Evolutionary conservation across 2,888 invertebrate species (phyloP).

Genomic region (Ectemnius continuus): DNA sequence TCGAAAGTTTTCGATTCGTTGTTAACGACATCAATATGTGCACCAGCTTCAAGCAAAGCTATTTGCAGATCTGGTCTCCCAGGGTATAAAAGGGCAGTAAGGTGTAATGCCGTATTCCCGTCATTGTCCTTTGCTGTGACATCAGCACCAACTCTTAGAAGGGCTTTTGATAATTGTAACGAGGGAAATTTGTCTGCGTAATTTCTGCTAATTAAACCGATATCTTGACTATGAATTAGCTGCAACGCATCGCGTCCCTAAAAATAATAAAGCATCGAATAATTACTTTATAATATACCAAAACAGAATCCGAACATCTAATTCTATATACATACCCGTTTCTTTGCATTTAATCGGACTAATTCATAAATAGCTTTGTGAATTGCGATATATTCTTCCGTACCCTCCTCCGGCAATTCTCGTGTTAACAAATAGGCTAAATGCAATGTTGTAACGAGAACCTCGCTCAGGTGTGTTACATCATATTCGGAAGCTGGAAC

Average conservation of each 20-base stretch:
- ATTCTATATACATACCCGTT: slow-evolving; percentile 57
- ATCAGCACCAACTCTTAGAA: slow-evolving; percentile 90
- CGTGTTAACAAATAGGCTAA: slow-evolving; percentile 88
- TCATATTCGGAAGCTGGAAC: slow-evolving; percentile 85
- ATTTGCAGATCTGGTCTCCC: slow-evolving; percentile 82
- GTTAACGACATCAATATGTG: slow-evolving; percentile 91
- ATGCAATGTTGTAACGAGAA: slow-evolving; percentile 91
- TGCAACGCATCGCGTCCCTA: slow-evolving; percentile 87
- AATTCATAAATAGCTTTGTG: slow-evolving; percentile 88
- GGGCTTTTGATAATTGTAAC: slow-evolving; percentile 84
- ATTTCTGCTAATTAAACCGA: slow-evolving; percentile 84
- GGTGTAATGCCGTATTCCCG: slow-evolving; percentile 93
- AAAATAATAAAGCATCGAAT: slow-evolving; percentile 60
- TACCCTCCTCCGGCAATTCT: slow-evolving; percentile 79
- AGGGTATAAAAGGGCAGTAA: slow-evolving; percentile 87
- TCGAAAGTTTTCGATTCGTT: slow-evolving; percentile 87
- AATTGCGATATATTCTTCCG: slow-evolving; percentile 81
- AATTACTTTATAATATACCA: not conserved
- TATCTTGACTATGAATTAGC: slow-evolving; percentile 90
- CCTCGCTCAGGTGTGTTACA: slow-evolving; percentile 88
- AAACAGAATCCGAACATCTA: not conserved
- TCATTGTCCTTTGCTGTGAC: slow-evolving; percentile 88
- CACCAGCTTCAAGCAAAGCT: slow-evolving; percentile 88
- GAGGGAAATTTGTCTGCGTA: slow-evolving; percentile 87
- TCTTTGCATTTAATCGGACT: slow-evolving; percentile 86